phyloP scores from a whole-genome alignment of 1,140 invertebrate species.

The Asobara japonica region DNA sequence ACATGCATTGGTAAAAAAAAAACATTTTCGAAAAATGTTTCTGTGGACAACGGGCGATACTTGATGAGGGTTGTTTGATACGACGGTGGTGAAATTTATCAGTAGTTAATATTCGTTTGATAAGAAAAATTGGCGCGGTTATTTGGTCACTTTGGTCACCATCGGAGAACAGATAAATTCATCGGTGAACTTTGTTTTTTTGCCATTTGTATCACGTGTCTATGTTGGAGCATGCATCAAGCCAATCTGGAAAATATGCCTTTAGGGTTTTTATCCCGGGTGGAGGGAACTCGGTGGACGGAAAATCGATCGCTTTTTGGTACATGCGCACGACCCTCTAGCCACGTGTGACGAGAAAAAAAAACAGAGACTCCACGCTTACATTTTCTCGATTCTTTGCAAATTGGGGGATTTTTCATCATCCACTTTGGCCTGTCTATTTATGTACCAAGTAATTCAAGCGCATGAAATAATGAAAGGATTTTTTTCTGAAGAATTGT shows the following conservation, averaged over 20 bases:
- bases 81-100: too few species aligned
- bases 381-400: background rate
- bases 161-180: background rate
- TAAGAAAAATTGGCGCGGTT: too few species aligned
- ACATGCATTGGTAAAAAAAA: too few species aligned
- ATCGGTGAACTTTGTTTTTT: slow-evolving; percentile 1
- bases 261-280: background rate
- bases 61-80: too few species aligned
- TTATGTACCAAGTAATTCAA: background rate
- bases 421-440: background rate
- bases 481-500: background rate
- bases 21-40: too few species aligned
- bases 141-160: background rate
- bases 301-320: slow-evolving; percentile 59
- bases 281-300: slow-evolving; percentile 35
- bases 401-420: background rate
- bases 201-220: background rate
- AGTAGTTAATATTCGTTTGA: too few species aligned
- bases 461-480: background rate
- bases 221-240: background rate
- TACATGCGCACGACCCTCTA: slow-evolving; percentile 53
- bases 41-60: too few species aligned
- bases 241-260: slow-evolving; percentile 10
- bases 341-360: slow-evolving; percentile 52
- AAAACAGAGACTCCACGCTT: slow-evolving; percentile 28